These are phyloP conservation scores for Drosophila recens DNA, from an alignment of 2,888 invertebrate species.

Conservation along the genomic window DNA sequence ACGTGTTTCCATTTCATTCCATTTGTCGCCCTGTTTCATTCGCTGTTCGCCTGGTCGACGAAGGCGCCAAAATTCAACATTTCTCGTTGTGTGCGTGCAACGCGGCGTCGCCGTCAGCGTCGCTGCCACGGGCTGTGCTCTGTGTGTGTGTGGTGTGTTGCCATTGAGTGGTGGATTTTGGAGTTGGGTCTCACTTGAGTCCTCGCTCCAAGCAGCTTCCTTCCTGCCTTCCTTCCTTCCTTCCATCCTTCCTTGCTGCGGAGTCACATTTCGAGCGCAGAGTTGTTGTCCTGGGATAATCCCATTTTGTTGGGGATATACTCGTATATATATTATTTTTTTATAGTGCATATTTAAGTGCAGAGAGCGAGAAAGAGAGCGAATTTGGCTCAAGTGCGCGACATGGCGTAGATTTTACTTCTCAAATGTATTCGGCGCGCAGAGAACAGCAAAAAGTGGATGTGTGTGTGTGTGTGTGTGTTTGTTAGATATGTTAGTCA, in stretches of 20 bases:
- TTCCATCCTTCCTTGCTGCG: neutral
- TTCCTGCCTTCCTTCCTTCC: neutral
- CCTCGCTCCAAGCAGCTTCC: conserved; percentile 6
- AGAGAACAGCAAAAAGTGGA: conserved; percentile 42
- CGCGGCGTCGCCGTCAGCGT: conserved; percentile 39
- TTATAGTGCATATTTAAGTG: neutral
- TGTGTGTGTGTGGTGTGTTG: neutral
- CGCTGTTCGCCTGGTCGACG: conserved; percentile 78
- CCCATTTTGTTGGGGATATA: conserved; percentile 48
- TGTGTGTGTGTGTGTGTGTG: neutral
- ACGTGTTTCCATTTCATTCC: conserved; percentile 9
- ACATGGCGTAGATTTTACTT: conserved; percentile 83
- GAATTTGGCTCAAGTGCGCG: conserved; percentile 76
- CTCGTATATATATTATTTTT: conserved; percentile 17
- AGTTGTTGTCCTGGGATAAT: conserved; percentile 46
- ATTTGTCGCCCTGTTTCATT: conserved; percentile 6
- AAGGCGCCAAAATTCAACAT: conserved; percentile 85
- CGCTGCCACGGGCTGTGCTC: conserved; percentile 12
- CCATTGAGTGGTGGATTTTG: conserved; percentile 53
- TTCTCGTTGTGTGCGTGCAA: conserved; percentile 76
- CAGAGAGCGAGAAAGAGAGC: conserved; percentile 48
- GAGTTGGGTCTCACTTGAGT: conserved; percentile 53
- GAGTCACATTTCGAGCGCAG: conserved; percentile 36
- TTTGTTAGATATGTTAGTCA: conserved; percentile 37
- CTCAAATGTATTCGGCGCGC: conserved; percentile 83